Base-by-base conservation (phyloP, 2,888 invertebrate species). In the Drosophila quinaria region DNA sequence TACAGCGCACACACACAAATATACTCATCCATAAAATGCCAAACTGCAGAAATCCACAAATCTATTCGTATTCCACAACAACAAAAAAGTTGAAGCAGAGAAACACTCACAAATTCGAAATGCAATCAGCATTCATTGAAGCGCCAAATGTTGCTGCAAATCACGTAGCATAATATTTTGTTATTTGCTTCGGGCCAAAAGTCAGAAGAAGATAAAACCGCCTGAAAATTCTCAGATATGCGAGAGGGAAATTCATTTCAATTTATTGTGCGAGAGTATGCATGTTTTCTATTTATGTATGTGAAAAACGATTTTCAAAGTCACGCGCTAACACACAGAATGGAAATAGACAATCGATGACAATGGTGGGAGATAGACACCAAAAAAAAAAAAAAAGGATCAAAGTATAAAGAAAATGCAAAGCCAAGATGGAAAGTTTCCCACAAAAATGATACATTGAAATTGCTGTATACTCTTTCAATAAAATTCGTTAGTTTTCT, bases 101-200 rank as follows among this genome's bases (percentile, higher is more conserved):
- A 51, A 35, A 44, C 15, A 37, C 29, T 51, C 52, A 60, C 35
- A 55, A 56, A 61, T 49, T 56, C 50, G 35, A 54, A 76, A 76
- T 79, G 78, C 78, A 78, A 78, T 78, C 78, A 78, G 67, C 69
- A 67, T 70, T 76, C 61, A 78, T 74, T 70, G 67, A 80, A 73
- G 80, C 80, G 69, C 80, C 85, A 87, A 87, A 83, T 84, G 71
- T 78, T 68, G 73, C 68, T 64, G 60, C 85, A 85, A 87, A 87
- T 85, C 84, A 84, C 87, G 84, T 87, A 81, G 85, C 69, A 84
- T 81, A 82, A 85, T 85, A 85, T 85, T 87, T 87, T 87, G 82
- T 67, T 80, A 76, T 81, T 81, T 73, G 70, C 46, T 62, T 47
- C 81, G 72, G 80, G 84, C 75, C 87, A 86, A 37, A 81, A 56